These are phyloP conservation scores for Plebejus argus DNA, from an alignment of 2,888 invertebrate species.

Conservation along the genomic window DNA sequence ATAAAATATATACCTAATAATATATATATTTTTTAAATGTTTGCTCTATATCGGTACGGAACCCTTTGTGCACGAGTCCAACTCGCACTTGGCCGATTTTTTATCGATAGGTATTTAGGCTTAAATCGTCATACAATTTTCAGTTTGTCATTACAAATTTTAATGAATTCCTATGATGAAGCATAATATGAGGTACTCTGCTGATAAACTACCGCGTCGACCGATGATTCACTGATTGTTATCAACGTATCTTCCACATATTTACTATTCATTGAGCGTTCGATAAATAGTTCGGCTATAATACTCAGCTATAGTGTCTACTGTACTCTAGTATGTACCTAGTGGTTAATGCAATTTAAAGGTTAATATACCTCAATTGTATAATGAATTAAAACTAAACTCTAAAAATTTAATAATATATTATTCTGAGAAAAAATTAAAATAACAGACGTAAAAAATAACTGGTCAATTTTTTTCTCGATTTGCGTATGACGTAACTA, in stretches of 20 bases:
- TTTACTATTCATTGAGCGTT: conserved; percentile 5
- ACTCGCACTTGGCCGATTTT: no score
- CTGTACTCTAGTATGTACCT: neutral
- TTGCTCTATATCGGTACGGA: no score
- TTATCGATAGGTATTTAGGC: neutral
- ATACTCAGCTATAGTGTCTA: neutral
- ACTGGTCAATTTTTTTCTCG: neutral
- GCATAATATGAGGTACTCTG: neutral
- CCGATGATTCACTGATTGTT: conserved; percentile 2
- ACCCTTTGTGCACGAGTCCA: no score
- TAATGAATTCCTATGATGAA: neutral
- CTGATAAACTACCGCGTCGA: neutral
- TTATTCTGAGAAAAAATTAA: neutral
- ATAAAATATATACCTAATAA: no score
- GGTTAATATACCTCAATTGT: neutral
- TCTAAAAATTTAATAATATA: neutral
- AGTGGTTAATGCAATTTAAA: no score
- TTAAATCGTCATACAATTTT: neutral
- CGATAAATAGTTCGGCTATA: neutral
- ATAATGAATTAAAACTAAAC: neutral
- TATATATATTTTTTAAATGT: no score
- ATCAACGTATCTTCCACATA: conserved; percentile 12
- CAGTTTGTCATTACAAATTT: neutral
- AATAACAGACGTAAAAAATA: neutral
- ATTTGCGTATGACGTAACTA: neutral